phyloP scores from a whole-genome alignment of 2,113 vertebrate species.

The Tenrec ecaudatus region DNA sequence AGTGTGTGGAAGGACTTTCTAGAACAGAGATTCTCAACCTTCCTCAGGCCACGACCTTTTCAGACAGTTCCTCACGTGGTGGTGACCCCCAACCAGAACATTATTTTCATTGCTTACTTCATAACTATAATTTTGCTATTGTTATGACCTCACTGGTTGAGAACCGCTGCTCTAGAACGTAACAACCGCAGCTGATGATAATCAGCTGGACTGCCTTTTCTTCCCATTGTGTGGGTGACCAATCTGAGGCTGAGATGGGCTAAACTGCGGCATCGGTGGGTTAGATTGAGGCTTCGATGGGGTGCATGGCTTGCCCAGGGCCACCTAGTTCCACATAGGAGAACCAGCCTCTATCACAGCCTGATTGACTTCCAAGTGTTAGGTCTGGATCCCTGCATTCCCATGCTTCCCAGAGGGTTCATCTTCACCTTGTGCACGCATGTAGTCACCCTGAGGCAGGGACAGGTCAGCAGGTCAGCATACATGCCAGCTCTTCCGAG shows the following conservation, averaged over 20 bases:
- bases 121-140: too few species aligned
- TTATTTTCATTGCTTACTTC: too few species aligned
- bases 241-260: neutral
- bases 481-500: fast-evolving
- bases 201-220: neutral
- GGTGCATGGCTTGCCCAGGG: neutral
- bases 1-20: neutral
- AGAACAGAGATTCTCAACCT: neutral
- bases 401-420: fast-evolving
- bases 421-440: neutral
- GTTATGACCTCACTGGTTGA: too few species aligned
- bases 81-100: too few species aligned
- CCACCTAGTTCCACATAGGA: neutral
- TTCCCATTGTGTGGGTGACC: neutral
- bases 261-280: neutral
- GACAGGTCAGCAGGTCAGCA: neutral
- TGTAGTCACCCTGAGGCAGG: neutral
- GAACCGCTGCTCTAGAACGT: neutral
- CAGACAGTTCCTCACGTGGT: too few species aligned
- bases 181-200: neutral
- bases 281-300: too few species aligned
- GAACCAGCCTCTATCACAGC: neutral
- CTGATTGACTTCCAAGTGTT: fast-evolving
- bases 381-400: fast-evolving
- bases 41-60: too few species aligned